Base-by-base conservation (phyloP, 2,888 invertebrate species). In the Acrocyrtus sp. region DNA sequence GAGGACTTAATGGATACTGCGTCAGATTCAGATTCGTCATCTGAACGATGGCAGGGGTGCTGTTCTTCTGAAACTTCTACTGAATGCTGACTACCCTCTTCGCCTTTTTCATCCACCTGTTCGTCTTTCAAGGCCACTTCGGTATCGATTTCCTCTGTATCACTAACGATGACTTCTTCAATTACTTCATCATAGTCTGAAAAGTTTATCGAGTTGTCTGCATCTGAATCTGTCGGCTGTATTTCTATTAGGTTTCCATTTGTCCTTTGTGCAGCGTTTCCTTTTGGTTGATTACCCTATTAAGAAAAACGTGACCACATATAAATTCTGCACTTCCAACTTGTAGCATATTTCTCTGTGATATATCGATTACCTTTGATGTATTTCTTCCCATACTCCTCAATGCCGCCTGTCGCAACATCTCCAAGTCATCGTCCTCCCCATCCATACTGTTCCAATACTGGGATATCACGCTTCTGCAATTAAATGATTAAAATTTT, bases 141-240 rank as follows among this genome's bases (percentile, higher is more conserved):
- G 34, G 29, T 34, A 15, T 57, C 58, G 1, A 21, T 57, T 12
- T 70, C 70, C 3, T 62, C 62, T 1, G 24, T 63, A 48, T 74
- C 73, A 22, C 68, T 68, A 6, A 74, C 70, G 3, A 79, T 73
- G 10, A 78, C 74, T 74, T 79, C 79, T 50, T 79, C 79, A 15
- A 78, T 76, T 26, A 79, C 76, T 76, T 79, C 77, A 70, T 79
- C 79, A 67, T 75, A 76, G 56, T 78, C 78, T 2, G 74, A 74
- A 61, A 72, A 74, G 17, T 74, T 66, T 12, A 74, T 62, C 24
- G 72, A 74, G 10, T 58, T 58, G 15, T 74, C 74, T 6, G 73
- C 76, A 43, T 69, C 74, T 76, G 27, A 2, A 57, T 62, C 69
- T 10, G 45, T 26, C 10, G 69, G 69, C 24, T 69, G 61, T n/a